Base-by-base conservation (phyloP, 2,797 vertebrate species). In the Sebastes hubbsi region DNA sequence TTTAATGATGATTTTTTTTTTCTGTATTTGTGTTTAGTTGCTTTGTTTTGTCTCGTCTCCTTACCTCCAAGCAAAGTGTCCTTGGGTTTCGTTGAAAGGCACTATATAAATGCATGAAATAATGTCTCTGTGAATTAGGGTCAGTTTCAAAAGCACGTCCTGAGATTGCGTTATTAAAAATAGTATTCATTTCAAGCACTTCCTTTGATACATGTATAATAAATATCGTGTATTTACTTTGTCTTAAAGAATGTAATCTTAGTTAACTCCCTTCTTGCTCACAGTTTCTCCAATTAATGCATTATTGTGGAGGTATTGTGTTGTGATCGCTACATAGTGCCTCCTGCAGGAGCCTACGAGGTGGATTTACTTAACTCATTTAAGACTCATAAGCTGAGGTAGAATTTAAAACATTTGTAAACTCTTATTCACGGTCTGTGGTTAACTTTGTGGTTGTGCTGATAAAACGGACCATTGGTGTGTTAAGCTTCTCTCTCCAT, bases 341-440 rank as follows among this genome's bases (percentile, higher is more conserved):
- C n/a, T 66, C 38, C 38, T 65, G n/a, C 20, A 72, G 32, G 9
- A 76, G n/a, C 16, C 6, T 46, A 30, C 1, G 3, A 73, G 55
- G 7, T 13, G 8, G 16, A 62, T 22, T 71, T 52, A 61, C 27
- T 20, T 8, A 20, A 66, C 22, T 80, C 34, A 38, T 25, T n/a
- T 34, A 4, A 63, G 14, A 62, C 38, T 24, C 2, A 70, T n/a
- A 69, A 70, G 36, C 32, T 54, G 88, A 90, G 89, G 89, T 90
- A 90, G 86, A 84, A 81, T 84, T 64, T 42, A 24, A 64, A 72
- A 75, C 16, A 52, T 24, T 1, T 88, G 69, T 75, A 79, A 89
- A 89, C 66, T 74, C 18, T 74, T 46, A 25, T 9, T 77, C 75
- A 67, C 11, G 75, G 29, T 42, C 46, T 8, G 20, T 25, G 25